Percentiles rank a stretch among this genome's conserved stretches.
Evolutionary conservation across 2,888 invertebrate genomes (phyloP).

Genomic region (Patella depressa): DNA sequence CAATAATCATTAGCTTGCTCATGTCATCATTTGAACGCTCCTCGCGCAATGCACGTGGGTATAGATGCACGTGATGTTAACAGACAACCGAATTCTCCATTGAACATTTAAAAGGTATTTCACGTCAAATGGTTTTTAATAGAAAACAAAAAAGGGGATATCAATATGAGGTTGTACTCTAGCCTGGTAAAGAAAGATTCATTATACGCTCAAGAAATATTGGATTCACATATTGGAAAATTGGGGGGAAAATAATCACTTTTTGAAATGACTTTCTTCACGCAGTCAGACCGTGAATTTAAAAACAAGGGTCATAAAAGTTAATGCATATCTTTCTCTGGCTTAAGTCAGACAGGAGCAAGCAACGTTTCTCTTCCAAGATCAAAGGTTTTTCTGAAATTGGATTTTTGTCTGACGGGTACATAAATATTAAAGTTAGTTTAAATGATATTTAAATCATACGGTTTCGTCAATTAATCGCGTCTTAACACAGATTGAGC

Average conservation of each 20-base stretch:
- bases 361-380: neutral
- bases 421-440: constrained; percentile 10
- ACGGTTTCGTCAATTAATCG: neutral
- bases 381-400: constrained; percentile 12
- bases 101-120: constrained; percentile 13
- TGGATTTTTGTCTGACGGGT: constrained; percentile 5
- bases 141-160: constrained; percentile 5
- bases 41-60: constrained; percentile 9
- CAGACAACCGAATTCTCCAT: neutral
- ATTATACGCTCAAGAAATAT: constrained; percentile 9
- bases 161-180: neutral
- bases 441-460: constrained; percentile 10
- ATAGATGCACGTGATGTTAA: constrained; percentile 12
- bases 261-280: constrained; percentile 9
- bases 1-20: constrained; percentile 10
- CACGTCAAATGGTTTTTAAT: constrained; percentile 9
- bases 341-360: neutral
- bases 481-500: neutral
- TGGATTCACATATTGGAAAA: constrained; percentile 9
- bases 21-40: neutral
- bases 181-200: constrained; percentile 1
- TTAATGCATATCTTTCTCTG: constrained; percentile 11
- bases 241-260: constrained; percentile 9
- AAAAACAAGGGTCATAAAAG: constrained; percentile 10
- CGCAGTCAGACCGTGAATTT: constrained; percentile 5